Evolutionary conservation across 2,797 vertebrate genomes (phyloP).

Genomic region (Bufotes viridis): DNA sequence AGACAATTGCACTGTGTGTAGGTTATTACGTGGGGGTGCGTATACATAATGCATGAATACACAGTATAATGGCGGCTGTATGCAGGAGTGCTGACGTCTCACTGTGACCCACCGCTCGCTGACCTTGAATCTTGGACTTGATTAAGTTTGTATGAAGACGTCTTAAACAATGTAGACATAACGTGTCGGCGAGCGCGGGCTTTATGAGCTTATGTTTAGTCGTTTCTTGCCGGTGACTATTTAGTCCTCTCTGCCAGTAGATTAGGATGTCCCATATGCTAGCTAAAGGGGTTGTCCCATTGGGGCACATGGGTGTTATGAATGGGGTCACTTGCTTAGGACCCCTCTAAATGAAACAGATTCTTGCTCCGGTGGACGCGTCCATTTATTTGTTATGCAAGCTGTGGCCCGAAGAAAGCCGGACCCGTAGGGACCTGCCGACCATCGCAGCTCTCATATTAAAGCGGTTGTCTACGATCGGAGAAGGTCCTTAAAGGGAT

Average conservation of each 20-base stretch:
- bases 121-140: constrained; percentile 30
- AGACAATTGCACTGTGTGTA: constrained; percentile 36
- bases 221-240: background rate
- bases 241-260: background rate
- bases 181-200: background rate
- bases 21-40: background rate
- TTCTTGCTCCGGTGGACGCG: too few relatives aligned
- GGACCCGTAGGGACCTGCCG: too few relatives aligned
- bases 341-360: too few relatives aligned
- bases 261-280: background rate
- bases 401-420: too few relatives aligned
- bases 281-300: too few relatives aligned
- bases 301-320: too few relatives aligned
- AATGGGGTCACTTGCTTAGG: too few relatives aligned
- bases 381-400: too few relatives aligned
- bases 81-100: background rate
- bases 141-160: background rate
- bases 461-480: too few relatives aligned
- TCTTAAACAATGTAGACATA: background rate
- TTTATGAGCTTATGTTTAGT: too few relatives aligned
- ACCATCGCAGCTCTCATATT: too few relatives aligned
- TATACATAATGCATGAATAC: constrained; percentile 36
- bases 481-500: too few relatives aligned
- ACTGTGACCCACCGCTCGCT: background rate
- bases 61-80: background rate